A percentile compares a stretch with the other conserved stretches of the same genome.
Evolutionary conservation across 2,113 vertebrate genomes (phyloP).

Genomic region (Platysternon megacephalum): DNA sequence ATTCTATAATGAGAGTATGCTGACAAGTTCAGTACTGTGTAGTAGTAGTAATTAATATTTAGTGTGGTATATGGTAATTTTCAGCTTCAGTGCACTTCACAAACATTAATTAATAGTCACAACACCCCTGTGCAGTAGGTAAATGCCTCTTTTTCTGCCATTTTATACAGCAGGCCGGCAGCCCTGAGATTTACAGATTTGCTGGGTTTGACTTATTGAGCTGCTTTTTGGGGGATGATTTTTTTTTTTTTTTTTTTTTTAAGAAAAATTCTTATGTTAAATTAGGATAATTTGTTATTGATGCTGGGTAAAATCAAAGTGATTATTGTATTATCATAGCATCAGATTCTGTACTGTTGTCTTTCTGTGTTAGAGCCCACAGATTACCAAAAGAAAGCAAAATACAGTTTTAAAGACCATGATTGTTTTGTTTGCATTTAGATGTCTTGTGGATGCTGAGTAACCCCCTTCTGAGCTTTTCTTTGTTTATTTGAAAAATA

Average conservation of each 20-base stretch:
- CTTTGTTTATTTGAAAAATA: conserved; percentile 48
- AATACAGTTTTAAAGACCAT: conserved; percentile 51
- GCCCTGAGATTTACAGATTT: conserved; percentile 5
- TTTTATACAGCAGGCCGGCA: background rate
- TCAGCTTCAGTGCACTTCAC: conserved; percentile 55
- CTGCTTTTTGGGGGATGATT: conserved; percentile 12
- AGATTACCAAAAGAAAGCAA: conserved; percentile 59
- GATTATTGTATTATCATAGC: conserved; percentile 49
- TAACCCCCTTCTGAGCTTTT: background rate
- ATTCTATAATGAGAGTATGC: background rate
- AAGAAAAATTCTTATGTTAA: conserved; percentile 46
- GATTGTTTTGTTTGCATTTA: conserved; percentile 55
- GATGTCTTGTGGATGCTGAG: conserved; percentile 25
- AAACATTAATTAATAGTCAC: conserved; percentile 70
- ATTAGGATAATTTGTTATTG: conserved; percentile 56
- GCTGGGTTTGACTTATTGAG: background rate
- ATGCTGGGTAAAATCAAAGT: conserved; percentile 28
- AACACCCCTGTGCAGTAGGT: conserved; percentile 51
- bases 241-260: conserved; percentile 10
- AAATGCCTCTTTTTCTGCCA: conserved; percentile 31
- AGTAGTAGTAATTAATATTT: conserved; percentile 71
- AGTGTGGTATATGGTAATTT: conserved; percentile 65
- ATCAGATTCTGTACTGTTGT: conserved; percentile 44
- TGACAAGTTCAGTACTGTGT: conserved; percentile 2
- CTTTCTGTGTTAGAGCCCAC: conserved; percentile 41